phyloP scores from a whole-genome alignment of 2,888 invertebrate genomes.

The Hyppa rectilinea region DNA sequence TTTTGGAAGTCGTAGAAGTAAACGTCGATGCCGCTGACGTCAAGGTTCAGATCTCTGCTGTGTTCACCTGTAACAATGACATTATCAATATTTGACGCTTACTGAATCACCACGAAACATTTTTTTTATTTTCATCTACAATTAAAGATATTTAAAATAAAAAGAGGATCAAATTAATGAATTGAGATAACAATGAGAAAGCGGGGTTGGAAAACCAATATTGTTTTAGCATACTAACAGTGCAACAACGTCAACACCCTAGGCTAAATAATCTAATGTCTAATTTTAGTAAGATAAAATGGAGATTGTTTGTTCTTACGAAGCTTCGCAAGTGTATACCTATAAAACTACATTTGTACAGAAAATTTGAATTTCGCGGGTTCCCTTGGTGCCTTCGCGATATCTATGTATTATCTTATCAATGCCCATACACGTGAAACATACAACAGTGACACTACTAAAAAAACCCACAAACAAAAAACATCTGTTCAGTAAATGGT shows the following conservation, averaged over 20 bases:
- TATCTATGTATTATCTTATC: too few species aligned
- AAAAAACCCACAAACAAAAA: neutral
- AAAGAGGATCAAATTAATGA: neutral
- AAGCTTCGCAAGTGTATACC: neutral
- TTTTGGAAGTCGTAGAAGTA: constrained; percentile 54
- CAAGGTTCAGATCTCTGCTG: constrained; percentile 34
- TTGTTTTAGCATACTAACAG: neutral
- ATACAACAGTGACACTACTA: too few species aligned
- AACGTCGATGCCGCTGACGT: constrained; percentile 49
- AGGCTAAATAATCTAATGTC: neutral
- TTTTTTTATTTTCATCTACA: neutral
- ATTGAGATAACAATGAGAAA: neutral
- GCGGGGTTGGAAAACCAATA: neutral
- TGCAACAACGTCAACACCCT: neutral
- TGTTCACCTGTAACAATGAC: constrained; percentile 41
- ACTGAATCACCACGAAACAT: neutral
- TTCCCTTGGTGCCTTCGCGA: too few species aligned
- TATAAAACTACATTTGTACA: too few species aligned
- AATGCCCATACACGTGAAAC: too few species aligned
- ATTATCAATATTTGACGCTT: neutral
- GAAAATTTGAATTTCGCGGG: too few species aligned
- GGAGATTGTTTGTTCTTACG: neutral
- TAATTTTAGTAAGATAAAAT: neutral
- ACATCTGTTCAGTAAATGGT: constrained; percentile 13
- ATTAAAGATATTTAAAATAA: neutral